Evolutionary conservation across 35 echinoderm and acorn worm genomes (phyloP), one percentile per base, ranked within the genome.

Genomic region (Acanthaster planci): DNA sequence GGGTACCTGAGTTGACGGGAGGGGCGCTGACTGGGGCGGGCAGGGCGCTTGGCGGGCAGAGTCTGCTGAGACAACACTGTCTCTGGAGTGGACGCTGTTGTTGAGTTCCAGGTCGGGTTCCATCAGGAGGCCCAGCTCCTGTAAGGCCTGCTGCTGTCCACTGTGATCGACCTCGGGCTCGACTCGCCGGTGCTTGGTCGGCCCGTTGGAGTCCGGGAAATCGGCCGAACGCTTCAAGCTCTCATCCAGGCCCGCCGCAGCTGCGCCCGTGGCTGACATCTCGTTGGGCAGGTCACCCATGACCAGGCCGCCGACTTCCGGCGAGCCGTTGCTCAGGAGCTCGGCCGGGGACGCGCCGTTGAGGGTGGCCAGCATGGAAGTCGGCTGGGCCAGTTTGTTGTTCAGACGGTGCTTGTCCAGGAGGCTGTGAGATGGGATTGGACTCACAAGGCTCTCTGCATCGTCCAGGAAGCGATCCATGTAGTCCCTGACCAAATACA

Each of bases 401-500:
- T 87, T 89, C 40, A 86, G 19, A 39, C 90, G 78, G 60, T 77
- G 91, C 55, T 79, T 88, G 85, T 93, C 94, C 78, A 97, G 32
- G 32, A 93, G 76, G 42, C 87, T 87, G 31, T 92, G 94, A 39
- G 94, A 84, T 50, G 94, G 94, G 60, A 90, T 89, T 38, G 94
- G 94, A 79, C 96, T 94, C 26, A 91, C 83, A 15, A 90, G 85
- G 58, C 82, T 91, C 82, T 99, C 96, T 10, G 89, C 78, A 80
- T 99, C 96, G 83, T 99, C 96, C 55, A 99, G 37, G 85, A 99
- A 99, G 54, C 89, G 79, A 37, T 93, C 96, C 96, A 99, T 99
- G 82, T 99, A 99, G 75, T 99, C 91, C 40, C 96, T 92, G 79
- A 12, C 5, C 39, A 84, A 76, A 75, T 36, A 52, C n/a, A 52